phyloP scores from a whole-genome alignment of 2,113 vertebrate genomes.

The Thamnophis sirtalis region DNA sequence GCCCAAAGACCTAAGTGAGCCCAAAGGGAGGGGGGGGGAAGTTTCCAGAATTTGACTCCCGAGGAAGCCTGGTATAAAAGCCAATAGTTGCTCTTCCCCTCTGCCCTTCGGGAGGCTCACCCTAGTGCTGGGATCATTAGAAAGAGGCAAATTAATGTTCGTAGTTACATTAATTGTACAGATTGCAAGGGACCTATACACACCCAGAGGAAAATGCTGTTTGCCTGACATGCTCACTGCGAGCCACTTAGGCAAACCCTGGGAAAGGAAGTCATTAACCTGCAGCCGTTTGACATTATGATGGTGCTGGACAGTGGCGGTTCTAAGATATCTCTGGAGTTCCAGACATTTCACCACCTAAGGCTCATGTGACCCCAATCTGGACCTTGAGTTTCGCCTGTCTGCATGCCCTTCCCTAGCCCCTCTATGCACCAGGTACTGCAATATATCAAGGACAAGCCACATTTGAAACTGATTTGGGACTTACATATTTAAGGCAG shows the following conservation, averaged over 20 bases:
- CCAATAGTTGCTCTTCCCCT: not conserved
- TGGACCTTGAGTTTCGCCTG: not conserved
- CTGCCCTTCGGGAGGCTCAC: not conserved
- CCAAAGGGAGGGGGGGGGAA: not conserved
- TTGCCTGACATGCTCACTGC: not conserved
- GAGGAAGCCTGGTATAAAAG: not conserved
- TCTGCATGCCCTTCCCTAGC: not conserved
- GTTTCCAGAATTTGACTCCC: not conserved
- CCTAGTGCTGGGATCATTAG: not conserved
- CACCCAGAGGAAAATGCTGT: not conserved
- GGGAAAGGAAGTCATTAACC: not conserved
- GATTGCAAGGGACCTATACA: not conserved
- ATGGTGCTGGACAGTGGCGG: not conserved
- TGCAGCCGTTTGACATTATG: not conserved
- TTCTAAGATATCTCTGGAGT: not conserved
- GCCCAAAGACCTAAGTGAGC: not conserved
- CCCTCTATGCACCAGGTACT: not conserved
- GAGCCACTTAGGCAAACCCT: not conserved
- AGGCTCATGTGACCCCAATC: not conserved
- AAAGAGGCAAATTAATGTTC: not conserved
- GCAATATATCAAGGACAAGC: not conserved
- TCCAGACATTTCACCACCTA: not conserved
- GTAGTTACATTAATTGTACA: not conserved
- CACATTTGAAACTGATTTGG: not conserved
- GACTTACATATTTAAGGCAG: not conserved